Evolutionary conservation across 1,140 invertebrate genomes (phyloP), one percentile per base, ranked within the genome.

Genomic region (Coelopa frigida): DNA sequence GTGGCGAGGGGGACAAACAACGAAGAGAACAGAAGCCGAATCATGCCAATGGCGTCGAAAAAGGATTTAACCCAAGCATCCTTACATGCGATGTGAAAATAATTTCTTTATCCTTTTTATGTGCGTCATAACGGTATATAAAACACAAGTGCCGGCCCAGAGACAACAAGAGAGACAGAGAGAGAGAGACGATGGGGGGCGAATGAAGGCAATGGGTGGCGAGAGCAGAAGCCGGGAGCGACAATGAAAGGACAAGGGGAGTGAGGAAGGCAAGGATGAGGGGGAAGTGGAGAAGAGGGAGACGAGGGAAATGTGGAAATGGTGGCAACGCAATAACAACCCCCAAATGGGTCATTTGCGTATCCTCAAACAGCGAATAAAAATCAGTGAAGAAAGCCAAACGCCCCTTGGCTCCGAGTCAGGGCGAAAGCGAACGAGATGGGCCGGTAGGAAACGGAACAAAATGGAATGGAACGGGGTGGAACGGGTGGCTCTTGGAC

Each of bases 31-130:
- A 42, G n/a, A 21, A 27, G 6, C 29, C 21, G 22, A 14, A 43
- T 31, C 29, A 43, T 21, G 17, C 18, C 7, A 17, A 8, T 43
- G 15, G 27, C n/a, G 32, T 18, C 32, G 8, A 17, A 31, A 43
- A 43, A 15, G 14, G 10, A 39, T 39, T 7, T 33, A 45, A 26
- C 32, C 24, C 38, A 48, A 32, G 35, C 41, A 36, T 48, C 20
- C 29, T 23, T 48, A 40, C 29, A 55, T 59, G 57, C 54, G 63
- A 67, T 63, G 63, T 52, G 62, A 67, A 67, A 67, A 67, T 66
- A 67, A 67, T 67, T 67, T 66, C 62, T 66, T 66, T 66, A 66
- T 66, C 62, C 62, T 58, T 67, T 66, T 67, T 67, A 67, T 67
- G 58, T 61, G 58, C 52, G 63, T 59, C 58, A 59, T 64, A 58